Base-by-base conservation (phyloP, 2,888 invertebrate species). In the Oscheius sp. region DNA sequence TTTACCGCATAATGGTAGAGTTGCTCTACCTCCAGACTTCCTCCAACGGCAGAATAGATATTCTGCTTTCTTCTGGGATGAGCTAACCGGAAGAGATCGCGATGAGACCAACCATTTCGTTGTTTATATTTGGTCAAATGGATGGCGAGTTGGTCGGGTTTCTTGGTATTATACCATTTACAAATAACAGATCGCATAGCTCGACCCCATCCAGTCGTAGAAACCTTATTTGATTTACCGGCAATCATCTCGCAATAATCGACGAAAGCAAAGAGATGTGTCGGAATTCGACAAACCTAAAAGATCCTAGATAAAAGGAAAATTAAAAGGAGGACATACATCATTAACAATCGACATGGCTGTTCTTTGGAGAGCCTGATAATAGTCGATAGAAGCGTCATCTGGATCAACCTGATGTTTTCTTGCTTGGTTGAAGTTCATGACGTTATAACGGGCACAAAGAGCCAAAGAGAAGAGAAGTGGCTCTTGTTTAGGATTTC, bases 41-140 rank as follows among this genome's bases (percentile, higher is more conserved):
- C 25, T 17, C 42, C 42, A 3, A 6, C 27, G 2, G 8, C 15
- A n/a, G n/a, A n/a, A 10, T 37, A 17, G 6, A 1, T 1, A 39
- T 39, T 23, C n/a, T 58, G 27, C 5, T 20, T 12, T 17, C 42
- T 25, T n/a, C 10, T 25, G 0, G 86, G 81, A 74, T 87, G 87
- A 33, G 83, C 74, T 29, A 87, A 80, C 34, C 88, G 84, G 89
- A 90, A 87, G n/a, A 93, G 88, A 79, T 92, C 92, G 81, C 58
- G 39, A 85, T 93, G 93, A 0, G 90, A 90, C 89, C 92, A 91
- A 3, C 91, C 91, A 80, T 91, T 90, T 73, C 91, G 89, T 8
- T 91, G 90, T 58, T 90, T 90, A 65, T 90, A 90, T 83, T 90
- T 90, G 3, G 91, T 90, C 23, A 92, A 89, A 75, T 91, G 90